phyloP scores from a whole-genome alignment of 2,888 invertebrate species.

The Lycophotia porphyrea region DNA sequence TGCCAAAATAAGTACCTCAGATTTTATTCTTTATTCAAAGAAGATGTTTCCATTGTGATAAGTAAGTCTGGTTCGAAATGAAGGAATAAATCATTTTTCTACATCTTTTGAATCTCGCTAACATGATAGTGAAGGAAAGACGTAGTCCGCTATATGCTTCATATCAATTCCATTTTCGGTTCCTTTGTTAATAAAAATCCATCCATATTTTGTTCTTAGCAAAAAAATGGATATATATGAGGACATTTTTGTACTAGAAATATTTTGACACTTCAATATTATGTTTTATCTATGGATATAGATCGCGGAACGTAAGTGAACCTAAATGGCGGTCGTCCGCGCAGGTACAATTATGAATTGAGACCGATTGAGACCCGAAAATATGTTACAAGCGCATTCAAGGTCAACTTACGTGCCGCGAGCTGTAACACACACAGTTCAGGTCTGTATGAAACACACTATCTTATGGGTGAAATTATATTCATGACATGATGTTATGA shows the following conservation, averaged over 20 bases:
- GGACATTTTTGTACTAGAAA: constrained; percentile 6
- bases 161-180: constrained; percentile 55
- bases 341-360: too few relatives aligned
- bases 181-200: constrained; percentile 57
- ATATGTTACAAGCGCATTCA: too few relatives aligned
- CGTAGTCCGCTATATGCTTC: constrained; percentile 50
- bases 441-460: too few relatives aligned
- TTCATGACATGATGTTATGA: too few relatives aligned
- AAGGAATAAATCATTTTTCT: constrained; percentile 63
- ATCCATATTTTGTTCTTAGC: constrained; percentile 41
- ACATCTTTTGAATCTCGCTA: constrained; percentile 59
- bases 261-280: not conserved
- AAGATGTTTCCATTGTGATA: constrained; percentile 50
- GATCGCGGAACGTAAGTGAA: too few relatives aligned
- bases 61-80: constrained; percentile 57
- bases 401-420: too few relatives aligned
- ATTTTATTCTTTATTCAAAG: constrained; percentile 48
- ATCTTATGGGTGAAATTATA: too few relatives aligned
- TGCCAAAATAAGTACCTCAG: constrained; percentile 5
- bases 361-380: too few relatives aligned
- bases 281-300: not conserved
- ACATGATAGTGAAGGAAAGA: constrained; percentile 56
- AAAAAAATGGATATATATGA: constrained; percentile 9
- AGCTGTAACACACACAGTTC: too few relatives aligned
- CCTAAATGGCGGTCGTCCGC: too few relatives aligned